A percentile compares a stretch with the other conserved stretches of the same genome.
Evolutionary conservation across 2,113 vertebrate genomes (phyloP).

Genomic region (Apodemus speciosus): DNA sequence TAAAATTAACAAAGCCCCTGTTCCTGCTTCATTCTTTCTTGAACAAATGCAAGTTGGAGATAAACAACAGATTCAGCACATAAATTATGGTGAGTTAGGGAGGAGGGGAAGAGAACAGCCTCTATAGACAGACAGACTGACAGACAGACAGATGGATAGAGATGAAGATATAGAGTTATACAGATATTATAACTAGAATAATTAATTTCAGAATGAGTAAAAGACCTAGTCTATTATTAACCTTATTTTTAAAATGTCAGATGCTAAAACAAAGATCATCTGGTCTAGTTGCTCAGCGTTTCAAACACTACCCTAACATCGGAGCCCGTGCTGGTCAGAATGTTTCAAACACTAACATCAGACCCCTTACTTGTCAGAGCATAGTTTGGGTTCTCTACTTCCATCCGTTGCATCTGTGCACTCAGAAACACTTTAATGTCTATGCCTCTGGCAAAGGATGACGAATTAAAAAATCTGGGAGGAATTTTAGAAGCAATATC

Average conservation of each 20-base stretch:
- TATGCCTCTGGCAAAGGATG: constrained; percentile 94
- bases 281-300: neutral
- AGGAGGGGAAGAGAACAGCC: neutral
- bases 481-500: constrained; percentile 96
- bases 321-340: constrained; percentile 92
- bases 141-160: too few relatives aligned
- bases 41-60: constrained; percentile 41
- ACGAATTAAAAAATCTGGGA: constrained; percentile 93
- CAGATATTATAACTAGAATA: neutral
- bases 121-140: too few relatives aligned
- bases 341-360: constrained; percentile 15
- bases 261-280: neutral
- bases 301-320: constrained; percentile 8
- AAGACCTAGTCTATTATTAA: constrained; percentile 3
- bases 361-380: constrained; percentile 95
- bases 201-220: constrained; percentile 26
- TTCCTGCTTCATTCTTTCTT: neutral
- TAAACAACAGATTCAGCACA: neutral
- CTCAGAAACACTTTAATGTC: constrained; percentile 98
- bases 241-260: constrained; percentile 39
- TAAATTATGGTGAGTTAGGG: constrained; percentile 1
- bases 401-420: constrained; percentile 97
- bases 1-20: neutral
- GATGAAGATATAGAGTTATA: too few relatives aligned
- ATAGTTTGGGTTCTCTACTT: constrained; percentile 97